Conservation (phyloP, 2,888 invertebrate species). For the Dynastes tityus region DNA sequence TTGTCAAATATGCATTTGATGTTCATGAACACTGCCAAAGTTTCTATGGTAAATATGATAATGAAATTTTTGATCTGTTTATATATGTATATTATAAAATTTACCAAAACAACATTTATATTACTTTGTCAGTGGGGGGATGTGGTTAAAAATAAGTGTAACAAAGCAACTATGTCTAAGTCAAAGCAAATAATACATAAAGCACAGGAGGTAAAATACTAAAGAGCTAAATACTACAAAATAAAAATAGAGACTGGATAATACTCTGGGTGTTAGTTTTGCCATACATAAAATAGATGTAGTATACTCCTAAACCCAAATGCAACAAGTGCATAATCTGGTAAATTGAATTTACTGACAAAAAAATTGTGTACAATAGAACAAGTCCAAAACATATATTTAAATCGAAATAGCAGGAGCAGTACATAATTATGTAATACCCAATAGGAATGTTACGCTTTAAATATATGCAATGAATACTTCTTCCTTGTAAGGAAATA, state of each 20-base stretch:
- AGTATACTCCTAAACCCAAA: slow-evolving; percentile 54
- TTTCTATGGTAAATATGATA: slow-evolving; percentile 12
- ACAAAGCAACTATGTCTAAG: slow-evolving; percentile 53
- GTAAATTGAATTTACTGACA: slow-evolving; percentile 4
- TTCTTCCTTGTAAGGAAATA: neutral
- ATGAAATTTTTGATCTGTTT: slow-evolving; percentile 21
- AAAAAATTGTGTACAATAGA: slow-evolving; percentile 5
- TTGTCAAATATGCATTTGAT: slow-evolving; percentile 53
- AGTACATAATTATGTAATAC: slow-evolving; percentile 51
- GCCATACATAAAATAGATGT: slow-evolving; percentile 66
- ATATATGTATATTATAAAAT: neutral
- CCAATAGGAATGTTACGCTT: neutral
- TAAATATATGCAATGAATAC: neutral
- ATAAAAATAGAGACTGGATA: slow-evolving; percentile 68
- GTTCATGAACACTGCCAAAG: slow-evolving; percentile 48
- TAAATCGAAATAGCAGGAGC: slow-evolving; percentile 22
- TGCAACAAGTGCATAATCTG: slow-evolving; percentile 54
- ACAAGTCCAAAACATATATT: slow-evolving; percentile 56
- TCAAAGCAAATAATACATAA: slow-evolving; percentile 57
- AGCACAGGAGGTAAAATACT: slow-evolving; percentile 63
- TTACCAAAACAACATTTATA: neutral
- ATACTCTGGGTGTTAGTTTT: slow-evolving; percentile 67
- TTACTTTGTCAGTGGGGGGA: slow-evolving; percentile 58
- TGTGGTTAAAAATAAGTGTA: slow-evolving; percentile 54
- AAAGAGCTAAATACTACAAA: slow-evolving; percentile 61